Conservation (phyloP, 2,113 vertebrate genomes). For the Echinops telfairi region DNA sequence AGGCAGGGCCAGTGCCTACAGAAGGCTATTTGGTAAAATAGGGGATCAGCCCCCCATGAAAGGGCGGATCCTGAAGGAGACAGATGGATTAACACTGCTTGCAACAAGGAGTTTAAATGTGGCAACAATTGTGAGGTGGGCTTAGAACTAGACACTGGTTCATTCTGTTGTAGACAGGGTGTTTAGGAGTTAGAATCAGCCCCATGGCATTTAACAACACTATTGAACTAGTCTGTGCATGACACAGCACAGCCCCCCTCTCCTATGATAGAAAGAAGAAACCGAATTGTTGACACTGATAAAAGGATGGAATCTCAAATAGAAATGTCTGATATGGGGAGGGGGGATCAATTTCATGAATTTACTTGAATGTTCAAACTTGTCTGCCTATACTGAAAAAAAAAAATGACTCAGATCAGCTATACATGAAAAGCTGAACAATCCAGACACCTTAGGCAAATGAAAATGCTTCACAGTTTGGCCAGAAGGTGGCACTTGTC, state of each 20-base stretch:
- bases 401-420: constrained; percentile 42
- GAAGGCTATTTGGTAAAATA: not conserved
- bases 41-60: not conserved
- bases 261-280: not conserved
- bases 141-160: not conserved
- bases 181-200: not conserved
- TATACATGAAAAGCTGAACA: not conserved
- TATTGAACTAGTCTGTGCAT: not conserved
- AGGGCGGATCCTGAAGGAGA: not conserved
- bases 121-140: not conserved
- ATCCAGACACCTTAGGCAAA: not conserved
- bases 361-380: constrained; percentile 11
- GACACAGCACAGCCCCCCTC: not conserved
- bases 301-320: not conserved
- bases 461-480: constrained; percentile 2
- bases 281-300: not conserved
- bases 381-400: constrained; percentile 1
- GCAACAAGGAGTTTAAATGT: not conserved
- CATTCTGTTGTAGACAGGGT: not conserved
- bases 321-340: not conserved
- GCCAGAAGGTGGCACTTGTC: constrained; percentile 77
- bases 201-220: not conserved
- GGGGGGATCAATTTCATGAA: not conserved
- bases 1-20: too few species aligned
- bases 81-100: not conserved